phyloP scores from a whole-genome alignment of 2,113 vertebrate species.

The Meles meles region DNA sequence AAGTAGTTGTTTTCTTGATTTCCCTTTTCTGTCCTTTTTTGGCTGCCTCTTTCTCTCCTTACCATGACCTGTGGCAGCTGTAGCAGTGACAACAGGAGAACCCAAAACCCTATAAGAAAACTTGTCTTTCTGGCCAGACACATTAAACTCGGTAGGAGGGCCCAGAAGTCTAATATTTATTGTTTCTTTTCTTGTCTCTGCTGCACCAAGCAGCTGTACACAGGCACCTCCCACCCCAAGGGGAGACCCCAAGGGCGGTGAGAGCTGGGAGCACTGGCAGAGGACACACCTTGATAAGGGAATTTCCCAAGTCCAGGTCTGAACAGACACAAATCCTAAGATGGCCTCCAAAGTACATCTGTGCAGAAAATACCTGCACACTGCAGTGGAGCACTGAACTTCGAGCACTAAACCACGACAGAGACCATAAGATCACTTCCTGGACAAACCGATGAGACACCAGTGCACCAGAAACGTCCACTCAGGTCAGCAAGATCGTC shows the following conservation, averaged over 20 bases:
- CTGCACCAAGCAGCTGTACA: not conserved
- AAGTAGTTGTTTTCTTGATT: accelerated
- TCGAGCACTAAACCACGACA: accelerated
- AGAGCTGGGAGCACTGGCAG: not conserved
- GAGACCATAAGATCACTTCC: accelerated
- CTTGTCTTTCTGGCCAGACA: not conserved
- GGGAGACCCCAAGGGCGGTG: not conserved
- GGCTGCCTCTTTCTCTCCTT: too few relatives aligned
- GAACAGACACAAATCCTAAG: not conserved
- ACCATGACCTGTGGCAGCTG: too few relatives aligned
- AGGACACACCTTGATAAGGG: not conserved
- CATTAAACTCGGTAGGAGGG: not conserved
- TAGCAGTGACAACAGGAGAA: accelerated
- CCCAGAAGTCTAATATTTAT: accelerated
- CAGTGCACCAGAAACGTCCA: accelerated
- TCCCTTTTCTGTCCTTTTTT: not conserved
- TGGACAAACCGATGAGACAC: not conserved
- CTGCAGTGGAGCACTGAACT: accelerated
- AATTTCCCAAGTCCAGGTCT: accelerated
- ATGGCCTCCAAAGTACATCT: not conserved
- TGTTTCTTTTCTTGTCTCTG: not conserved
- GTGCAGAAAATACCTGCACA: not conserved
- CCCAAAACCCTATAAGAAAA: not conserved
- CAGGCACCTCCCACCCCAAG: too few relatives aligned
- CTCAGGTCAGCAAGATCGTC: accelerated